Evolutionary conservation across 2,888 invertebrate species (phyloP).

Genomic region (Caenorhabditis sp.): DNA sequence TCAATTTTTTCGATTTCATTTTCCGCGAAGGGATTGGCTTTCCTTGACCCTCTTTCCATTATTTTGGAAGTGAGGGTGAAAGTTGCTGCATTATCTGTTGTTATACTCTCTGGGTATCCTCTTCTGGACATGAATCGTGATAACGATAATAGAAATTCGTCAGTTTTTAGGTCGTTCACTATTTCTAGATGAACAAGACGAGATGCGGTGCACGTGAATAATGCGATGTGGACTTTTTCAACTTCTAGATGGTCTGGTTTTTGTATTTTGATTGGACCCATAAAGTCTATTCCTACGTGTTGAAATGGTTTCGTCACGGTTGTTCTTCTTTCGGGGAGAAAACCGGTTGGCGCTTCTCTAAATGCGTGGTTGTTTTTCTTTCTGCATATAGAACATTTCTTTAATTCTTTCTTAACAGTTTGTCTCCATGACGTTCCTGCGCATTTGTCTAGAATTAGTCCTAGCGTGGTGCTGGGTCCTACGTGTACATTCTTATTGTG

Average conservation of each 20-base stretch:
- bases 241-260: too few species aligned
- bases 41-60: not conserved
- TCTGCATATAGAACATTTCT: constrained; percentile 5
- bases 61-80: constrained; percentile 26
- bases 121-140: constrained; percentile 20
- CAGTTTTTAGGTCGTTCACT: constrained; percentile 3
- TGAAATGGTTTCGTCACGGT: not conserved
- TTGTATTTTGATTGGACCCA: constrained; percentile 1
- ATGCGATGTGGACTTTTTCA: constrained; percentile 13
- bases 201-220: constrained; percentile 33
- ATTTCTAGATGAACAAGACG: constrained; percentile 35
- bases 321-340: not conserved
- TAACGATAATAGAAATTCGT: constrained; percentile 31
- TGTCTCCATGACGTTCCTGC: not conserved
- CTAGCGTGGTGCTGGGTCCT: constrained; percentile 28
- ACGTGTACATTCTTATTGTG: constrained; percentile 17
- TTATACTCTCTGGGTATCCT: constrained; percentile 31
- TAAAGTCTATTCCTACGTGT: constrained; percentile 3
- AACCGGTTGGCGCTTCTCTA: not conserved
- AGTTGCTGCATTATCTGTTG: constrained; percentile 31
- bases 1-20: not conserved
- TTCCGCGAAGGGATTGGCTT: not conserved
- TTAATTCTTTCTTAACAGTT: constrained; percentile 15
- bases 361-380: not conserved
- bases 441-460: not conserved